phyloP scores from a whole-genome alignment of 2,888 invertebrate species.

The Bombylius major region DNA sequence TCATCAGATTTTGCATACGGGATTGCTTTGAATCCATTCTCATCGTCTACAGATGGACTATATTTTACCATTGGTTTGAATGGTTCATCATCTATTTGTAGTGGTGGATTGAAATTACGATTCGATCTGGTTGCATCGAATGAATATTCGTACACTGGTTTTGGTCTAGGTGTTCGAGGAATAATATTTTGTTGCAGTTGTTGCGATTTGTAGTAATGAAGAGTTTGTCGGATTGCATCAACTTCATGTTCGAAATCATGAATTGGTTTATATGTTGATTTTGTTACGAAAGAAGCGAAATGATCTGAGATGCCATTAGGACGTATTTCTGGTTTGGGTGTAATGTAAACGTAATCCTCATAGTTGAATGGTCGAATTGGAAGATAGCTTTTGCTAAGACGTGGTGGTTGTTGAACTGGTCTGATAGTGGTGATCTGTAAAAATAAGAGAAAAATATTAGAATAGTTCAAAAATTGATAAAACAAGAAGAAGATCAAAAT shows the following conservation, averaged over 20 bases:
- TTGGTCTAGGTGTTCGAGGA: slow-evolving; percentile 34
- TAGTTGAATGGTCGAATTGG: slow-evolving; percentile 12
- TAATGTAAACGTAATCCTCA: slow-evolving; percentile 34
- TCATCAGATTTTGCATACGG: slow-evolving; percentile 40
- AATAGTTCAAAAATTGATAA: slow-evolving; percentile 6
- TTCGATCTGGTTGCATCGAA: slow-evolving; percentile 44
- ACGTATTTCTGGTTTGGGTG: slow-evolving; percentile 42
- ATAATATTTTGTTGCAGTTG: slow-evolving; percentile 36
- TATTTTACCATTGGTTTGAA: slow-evolving; percentile 50
- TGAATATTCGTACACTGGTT: slow-evolving; percentile 57
- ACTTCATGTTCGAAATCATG: slow-evolving; percentile 53
- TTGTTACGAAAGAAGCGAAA: slow-evolving; percentile 2
- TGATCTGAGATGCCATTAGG: slow-evolving; percentile 21
- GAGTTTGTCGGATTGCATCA: slow-evolving; percentile 50
- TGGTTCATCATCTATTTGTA: slow-evolving; percentile 44
- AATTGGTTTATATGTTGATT: slow-evolving; percentile 24
- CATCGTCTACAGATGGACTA: slow-evolving; percentile 31
- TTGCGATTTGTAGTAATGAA: slow-evolving; percentile 48
- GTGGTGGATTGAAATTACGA: slow-evolving; percentile 19
- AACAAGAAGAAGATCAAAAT: slow-evolving; percentile 9
- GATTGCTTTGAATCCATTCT: slow-evolving; percentile 31
- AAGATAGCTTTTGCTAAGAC: slow-evolving; percentile 4
- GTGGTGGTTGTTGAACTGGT: slow-evolving; percentile 3
- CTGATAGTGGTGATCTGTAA: neutral
- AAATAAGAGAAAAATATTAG: neutral